phyloP scores from a whole-genome alignment of 2,113 vertebrate species.

The Anolis carolinensis region DNA sequence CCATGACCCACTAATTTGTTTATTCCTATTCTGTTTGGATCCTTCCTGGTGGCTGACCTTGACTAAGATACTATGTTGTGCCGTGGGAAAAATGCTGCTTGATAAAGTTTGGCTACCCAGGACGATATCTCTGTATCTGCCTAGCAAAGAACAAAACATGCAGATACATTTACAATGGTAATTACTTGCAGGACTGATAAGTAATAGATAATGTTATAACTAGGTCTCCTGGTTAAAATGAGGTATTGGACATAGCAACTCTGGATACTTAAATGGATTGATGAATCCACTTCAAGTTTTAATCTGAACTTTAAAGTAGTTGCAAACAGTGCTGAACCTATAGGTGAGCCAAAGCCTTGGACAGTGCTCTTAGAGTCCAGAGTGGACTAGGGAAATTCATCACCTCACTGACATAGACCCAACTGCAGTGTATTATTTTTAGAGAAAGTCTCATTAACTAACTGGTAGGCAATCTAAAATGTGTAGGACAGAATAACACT shows the following conservation, averaged over 20 bases:
- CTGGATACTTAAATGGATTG: background rate
- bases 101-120: background rate
- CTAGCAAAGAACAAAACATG: background rate
- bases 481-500: background rate
- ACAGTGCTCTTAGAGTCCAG: no score
- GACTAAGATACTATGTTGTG: background rate
- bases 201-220: constrained; percentile 20
- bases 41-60: background rate
- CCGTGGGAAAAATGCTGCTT: background rate
- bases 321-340: no score
- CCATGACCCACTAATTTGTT: background rate
- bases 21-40: background rate
- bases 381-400: no score
- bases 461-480: background rate
- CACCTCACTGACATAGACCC: no score
- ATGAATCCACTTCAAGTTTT: no score
- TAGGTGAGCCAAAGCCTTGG: no score
- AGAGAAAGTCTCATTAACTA: background rate
- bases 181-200: background rate
- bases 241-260: background rate
- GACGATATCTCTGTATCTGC: no score
- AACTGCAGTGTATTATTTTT: no score
- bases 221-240: background rate
- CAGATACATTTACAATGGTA: background rate
- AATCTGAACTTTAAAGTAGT: no score